Evolutionary conservation across 2,113 vertebrate species (phyloP).

Genomic region (Daphoenositta chrysoptera): DNA sequence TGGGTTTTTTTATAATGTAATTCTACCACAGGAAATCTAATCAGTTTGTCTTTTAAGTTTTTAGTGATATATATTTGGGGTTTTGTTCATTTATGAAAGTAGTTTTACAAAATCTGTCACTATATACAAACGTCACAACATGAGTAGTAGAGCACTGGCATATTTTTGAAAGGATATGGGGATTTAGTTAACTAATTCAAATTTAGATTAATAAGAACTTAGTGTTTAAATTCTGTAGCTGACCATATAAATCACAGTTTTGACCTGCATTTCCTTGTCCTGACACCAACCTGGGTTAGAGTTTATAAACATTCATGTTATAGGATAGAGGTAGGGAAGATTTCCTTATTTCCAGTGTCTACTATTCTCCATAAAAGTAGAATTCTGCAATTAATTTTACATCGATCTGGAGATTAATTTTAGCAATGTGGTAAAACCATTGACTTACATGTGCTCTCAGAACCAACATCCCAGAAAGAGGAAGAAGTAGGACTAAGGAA

Average conservation of each 20-base stretch:
- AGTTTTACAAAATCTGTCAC: not conserved
- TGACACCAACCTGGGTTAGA: not conserved
- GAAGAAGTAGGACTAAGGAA: not conserved
- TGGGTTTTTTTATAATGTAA: constrained; percentile 20
- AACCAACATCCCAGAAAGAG: not conserved
- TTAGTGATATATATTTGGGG: not conserved
- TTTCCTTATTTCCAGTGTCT: not conserved
- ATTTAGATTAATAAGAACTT: not conserved
- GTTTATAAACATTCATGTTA: not conserved
- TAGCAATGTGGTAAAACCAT: not conserved
- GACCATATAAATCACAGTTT: not conserved
- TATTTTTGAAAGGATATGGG: not conserved
- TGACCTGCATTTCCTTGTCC: not conserved
- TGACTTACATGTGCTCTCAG: not conserved
- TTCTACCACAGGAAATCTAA: constrained; percentile 2
- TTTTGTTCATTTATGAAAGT: not conserved
- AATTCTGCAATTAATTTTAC: not conserved
- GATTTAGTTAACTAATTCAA: not conserved
- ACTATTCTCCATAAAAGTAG: not conserved
- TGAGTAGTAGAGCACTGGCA: not conserved
- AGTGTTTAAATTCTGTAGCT: not conserved
- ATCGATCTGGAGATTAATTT: not conserved
- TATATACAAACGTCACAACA: not conserved
- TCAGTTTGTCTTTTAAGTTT: not conserved
- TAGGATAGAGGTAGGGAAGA: not conserved